Conservation (phyloP, 92 coral and sea anemone species). For the Siderastrea siderea region DNA sequence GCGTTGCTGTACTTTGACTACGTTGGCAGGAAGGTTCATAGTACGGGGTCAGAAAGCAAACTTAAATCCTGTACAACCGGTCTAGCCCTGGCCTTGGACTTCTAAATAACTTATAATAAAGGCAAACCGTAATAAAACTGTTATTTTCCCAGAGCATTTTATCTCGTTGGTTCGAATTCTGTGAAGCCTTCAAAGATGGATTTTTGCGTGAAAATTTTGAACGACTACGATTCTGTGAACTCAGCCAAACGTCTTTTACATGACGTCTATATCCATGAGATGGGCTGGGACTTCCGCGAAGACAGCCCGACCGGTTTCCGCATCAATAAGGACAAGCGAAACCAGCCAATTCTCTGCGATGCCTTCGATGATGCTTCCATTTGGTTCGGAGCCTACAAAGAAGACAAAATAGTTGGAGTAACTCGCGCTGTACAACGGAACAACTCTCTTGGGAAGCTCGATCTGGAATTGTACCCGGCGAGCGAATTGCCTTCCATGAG, state of each 20-base stretch:
- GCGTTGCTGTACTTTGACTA: neutral
- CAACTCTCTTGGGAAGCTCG: slow-evolving; percentile 64
- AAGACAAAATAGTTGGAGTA: slow-evolving; percentile 43
- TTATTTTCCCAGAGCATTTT: neutral
- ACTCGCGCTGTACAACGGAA: slow-evolving; percentile 63
- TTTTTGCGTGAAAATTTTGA: too few relatives aligned
- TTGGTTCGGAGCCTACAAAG: slow-evolving; percentile 67
- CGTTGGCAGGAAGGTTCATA: slow-evolving; percentile 43
- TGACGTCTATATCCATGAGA: slow-evolving; percentile 43
- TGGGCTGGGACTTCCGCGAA: slow-evolving; percentile 52
- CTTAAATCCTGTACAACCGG: slow-evolving; percentile 29
- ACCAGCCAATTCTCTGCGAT: neutral
- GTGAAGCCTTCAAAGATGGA: too few relatives aligned
- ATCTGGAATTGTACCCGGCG: slow-evolving; percentile 55
- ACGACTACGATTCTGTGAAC: too few relatives aligned
- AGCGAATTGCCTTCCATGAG: slow-evolving; percentile 48
- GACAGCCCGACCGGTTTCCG: slow-evolving; percentile 67
- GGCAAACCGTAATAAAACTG: neutral
- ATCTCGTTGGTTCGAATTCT: too few relatives aligned
- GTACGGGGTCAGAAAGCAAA: slow-evolving; percentile 12
- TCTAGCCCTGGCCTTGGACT: neutral
- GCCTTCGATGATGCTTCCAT: slow-evolving; percentile 56
- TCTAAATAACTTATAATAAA: neutral
- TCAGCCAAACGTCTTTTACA: too few relatives aligned
- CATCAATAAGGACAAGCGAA: slow-evolving; percentile 35